Percentiles rank a stretch among this genome's conserved stretches.
Conservation (phyloP, 2,113 vertebrate genomes). For the Stegostoma tigrinum region DNA sequence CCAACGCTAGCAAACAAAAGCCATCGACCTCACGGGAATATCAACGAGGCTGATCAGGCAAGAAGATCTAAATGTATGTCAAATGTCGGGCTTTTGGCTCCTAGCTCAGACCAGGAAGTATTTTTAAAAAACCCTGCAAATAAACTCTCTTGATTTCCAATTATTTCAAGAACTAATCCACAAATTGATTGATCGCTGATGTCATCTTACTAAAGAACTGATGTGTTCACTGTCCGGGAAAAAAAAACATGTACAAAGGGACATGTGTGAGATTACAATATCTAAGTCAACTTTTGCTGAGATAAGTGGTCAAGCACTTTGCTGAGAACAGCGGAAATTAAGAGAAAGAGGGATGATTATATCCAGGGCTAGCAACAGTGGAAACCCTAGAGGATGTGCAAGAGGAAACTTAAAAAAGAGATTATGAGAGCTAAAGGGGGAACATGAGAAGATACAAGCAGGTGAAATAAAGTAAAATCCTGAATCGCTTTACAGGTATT, state of each 20-base stretch:
- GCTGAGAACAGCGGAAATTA: neutral
- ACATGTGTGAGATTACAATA: neutral
- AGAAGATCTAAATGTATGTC: neutral
- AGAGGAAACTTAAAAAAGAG: no score
- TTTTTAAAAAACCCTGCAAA: neutral
- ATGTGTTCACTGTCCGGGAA: neutral
- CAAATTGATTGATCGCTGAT: neutral
- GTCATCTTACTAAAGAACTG: neutral
- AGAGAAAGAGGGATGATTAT: no score
- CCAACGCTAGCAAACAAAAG: neutral
- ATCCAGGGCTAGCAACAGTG: no score
- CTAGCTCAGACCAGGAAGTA: neutral
- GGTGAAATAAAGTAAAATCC: no score
- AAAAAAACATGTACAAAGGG: neutral
- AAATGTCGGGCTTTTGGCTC: neutral
- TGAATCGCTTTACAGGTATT: no score
- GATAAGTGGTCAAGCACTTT: neutral
- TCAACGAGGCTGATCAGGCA: neutral
- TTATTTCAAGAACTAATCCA: neutral
- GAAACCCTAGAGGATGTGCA: no score
- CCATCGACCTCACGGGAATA: neutral
- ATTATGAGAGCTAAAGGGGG: no score
- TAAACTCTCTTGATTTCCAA: neutral
- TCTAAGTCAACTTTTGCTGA: neutral
- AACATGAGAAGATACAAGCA: no score